phyloP scores from a whole-genome alignment of 2,113 vertebrate genomes.

The Rhombomys opimus region DNA sequence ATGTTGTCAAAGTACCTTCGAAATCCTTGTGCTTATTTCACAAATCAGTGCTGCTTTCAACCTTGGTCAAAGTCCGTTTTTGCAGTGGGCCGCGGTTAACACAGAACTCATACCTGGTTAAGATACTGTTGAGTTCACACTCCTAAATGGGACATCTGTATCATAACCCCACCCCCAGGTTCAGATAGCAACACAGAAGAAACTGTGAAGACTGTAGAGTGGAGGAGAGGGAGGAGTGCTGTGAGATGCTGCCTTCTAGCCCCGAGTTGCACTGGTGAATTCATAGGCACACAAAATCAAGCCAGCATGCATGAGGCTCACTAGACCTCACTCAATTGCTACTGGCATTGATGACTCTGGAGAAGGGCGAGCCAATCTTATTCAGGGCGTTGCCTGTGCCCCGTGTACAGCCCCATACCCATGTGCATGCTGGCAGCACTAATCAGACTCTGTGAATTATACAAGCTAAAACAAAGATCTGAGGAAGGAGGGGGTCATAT shows the following conservation, averaged over 20 bases:
- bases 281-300: neutral
- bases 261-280: neutral
- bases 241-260: neutral
- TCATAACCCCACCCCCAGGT: neutral
- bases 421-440: neutral
- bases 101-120: neutral
- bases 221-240: neutral
- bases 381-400: neutral
- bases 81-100: neutral
- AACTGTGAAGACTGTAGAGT: neutral
- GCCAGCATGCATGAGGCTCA: neutral
- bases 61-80: neutral
- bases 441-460: neutral
- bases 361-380: neutral
- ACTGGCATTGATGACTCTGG: neutral
- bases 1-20: neutral
- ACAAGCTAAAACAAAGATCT: neutral
- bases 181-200: neutral
- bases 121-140: neutral
- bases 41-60: neutral
- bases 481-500: neutral
- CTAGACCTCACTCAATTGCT: neutral
- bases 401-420: neutral
- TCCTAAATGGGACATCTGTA: neutral
- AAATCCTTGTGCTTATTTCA: neutral